Evolutionary conservation across 2,888 invertebrate species (phyloP).

Genomic region (Hyalella azteca): DNA sequence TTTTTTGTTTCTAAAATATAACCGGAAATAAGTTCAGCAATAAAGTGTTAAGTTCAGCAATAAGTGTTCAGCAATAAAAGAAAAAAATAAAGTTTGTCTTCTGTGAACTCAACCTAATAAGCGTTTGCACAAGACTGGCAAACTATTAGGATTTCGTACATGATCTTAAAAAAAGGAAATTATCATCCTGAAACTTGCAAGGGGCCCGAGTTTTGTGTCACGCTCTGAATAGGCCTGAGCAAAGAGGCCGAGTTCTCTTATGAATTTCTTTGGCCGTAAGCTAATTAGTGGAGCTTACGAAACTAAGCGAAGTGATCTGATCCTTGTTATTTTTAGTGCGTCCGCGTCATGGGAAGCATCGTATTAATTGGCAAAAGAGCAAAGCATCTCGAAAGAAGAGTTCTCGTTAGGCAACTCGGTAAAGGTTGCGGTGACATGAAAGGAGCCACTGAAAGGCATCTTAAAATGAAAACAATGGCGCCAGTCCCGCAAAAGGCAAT

Average conservation of each 20-base stretch:
- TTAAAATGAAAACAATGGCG: constrained; percentile 30
- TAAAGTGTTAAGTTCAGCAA: no score
- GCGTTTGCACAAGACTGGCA: no score
- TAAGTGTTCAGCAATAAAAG: no score
- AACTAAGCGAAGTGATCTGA: not conserved
- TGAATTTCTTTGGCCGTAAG: constrained; percentile 10
- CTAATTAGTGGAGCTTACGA: not conserved
- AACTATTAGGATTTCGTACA: not conserved
- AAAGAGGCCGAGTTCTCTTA: not conserved
- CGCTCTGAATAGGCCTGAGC: not conserved
- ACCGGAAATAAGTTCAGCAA: no score
- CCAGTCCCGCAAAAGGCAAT: constrained; percentile 3
- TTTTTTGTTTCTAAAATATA: no score
- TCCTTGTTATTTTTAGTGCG: not conserved
- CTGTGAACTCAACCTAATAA: no score
- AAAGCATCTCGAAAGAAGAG: not conserved
- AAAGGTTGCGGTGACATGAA: constrained; percentile 28
- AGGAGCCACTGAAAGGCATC: constrained; percentile 19
- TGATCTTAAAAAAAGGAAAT: not conserved
- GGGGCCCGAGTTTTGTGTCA: not conserved
- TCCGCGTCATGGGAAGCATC: not conserved
- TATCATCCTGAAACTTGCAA: no score
- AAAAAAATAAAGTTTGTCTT: no score
- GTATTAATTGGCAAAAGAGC: not conserved
- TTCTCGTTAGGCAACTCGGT: not conserved